Evolutionary conservation across 2,888 invertebrate genomes (phyloP).

Genomic region (Euplexia lucipara): DNA sequence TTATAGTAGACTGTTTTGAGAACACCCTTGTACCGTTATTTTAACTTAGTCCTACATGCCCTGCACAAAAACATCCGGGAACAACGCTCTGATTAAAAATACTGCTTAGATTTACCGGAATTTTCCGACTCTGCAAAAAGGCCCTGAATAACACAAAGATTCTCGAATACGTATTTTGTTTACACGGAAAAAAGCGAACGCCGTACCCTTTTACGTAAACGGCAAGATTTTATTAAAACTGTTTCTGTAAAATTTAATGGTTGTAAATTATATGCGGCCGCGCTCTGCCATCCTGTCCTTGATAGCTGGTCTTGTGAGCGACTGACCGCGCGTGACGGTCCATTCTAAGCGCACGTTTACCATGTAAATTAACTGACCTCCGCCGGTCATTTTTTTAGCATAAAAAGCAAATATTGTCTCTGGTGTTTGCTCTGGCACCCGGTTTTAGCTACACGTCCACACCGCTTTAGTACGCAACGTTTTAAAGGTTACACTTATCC

Average conservation of each 20-base stretch:
- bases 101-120: constrained; percentile 35
- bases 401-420: constrained; percentile 83
- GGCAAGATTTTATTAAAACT: constrained; percentile 50
- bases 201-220: constrained; percentile 40
- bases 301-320: constrained; percentile 77
- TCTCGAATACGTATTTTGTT: constrained; percentile 35
- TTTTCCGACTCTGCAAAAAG: constrained; percentile 18
- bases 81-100: constrained; percentile 36
- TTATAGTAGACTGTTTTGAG: not conserved
- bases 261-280: constrained; percentile 52
- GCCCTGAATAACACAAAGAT: constrained; percentile 5
- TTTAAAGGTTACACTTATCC: constrained; percentile 40
- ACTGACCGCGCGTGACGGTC: constrained; percentile 86
- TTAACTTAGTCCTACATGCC: not conserved
- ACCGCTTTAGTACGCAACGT: constrained; percentile 21
- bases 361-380: constrained; percentile 88
- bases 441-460: constrained; percentile 68
- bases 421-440: constrained; percentile 73
- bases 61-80: constrained; percentile 14
- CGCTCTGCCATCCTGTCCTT: constrained; percentile 57
- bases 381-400: constrained; percentile 82
- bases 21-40: not conserved
- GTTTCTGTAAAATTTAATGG: constrained; percentile 49
- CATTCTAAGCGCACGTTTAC: constrained; percentile 90
- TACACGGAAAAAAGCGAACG: constrained; percentile 11